phyloP scores from a whole-genome alignment of 1,140 invertebrate genomes.

The Cyphomyrmex costatus region DNA sequence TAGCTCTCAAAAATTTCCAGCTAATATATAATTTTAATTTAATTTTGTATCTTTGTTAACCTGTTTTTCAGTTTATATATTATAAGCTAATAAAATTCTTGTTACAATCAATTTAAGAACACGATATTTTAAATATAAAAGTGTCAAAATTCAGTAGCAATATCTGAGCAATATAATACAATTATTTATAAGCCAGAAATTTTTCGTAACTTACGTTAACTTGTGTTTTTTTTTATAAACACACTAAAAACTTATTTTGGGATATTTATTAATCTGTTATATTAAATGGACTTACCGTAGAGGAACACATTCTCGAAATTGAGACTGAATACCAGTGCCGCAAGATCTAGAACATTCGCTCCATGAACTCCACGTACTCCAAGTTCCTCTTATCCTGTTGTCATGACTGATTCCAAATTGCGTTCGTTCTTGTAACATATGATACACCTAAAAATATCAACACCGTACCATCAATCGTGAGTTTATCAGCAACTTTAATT shows the following conservation, averaged over 20 bases:
- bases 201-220: no score
- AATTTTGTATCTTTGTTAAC: no score
- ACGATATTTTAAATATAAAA: no score
- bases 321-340: slow-evolving; percentile 85
- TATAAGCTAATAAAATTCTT: no score
- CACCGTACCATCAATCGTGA: background rate
- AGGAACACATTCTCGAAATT: slow-evolving; percentile 83
- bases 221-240: background rate
- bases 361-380: slow-evolving; percentile 85
- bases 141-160: no score
- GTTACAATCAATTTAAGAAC: no score
- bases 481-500: background rate
- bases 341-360: slow-evolving; percentile 85
- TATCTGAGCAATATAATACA: no score
- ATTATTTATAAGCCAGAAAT: no score
- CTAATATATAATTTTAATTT: no score
- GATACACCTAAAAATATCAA: slow-evolving; percentile 80
- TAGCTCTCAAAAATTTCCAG: no score
- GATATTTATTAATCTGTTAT: background rate
- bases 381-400: slow-evolving; percentile 82
- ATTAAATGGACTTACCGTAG: slow-evolving; percentile 76
- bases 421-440: slow-evolving; percentile 83
- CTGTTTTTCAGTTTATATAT: no score
- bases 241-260: background rate
- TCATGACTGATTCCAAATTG: slow-evolving; percentile 81